Base-by-base conservation (phyloP, 1,140 invertebrate genomes). In the Sweltsa coloradensis region DNA sequence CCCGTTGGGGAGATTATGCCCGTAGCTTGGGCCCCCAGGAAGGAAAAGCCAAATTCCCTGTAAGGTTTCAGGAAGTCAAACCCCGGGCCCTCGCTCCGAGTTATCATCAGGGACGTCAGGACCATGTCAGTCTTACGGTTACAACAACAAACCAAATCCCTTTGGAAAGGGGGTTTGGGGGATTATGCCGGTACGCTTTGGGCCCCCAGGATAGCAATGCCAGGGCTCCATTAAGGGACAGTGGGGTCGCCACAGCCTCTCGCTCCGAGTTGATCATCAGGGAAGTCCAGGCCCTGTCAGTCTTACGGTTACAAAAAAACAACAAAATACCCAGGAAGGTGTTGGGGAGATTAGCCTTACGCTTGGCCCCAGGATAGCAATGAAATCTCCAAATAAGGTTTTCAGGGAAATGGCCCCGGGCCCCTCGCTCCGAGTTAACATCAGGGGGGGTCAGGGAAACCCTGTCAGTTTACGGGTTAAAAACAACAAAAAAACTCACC, bases 311-410 rank as follows among this genome's bases (percentile, higher is more conserved):
- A n/a, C n/a, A n/a, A n/a, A n/a, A n/a, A n/a, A n/a, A n/a, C n/a
- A n/a, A n/a, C n/a, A n/a, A n/a, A 56, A 57, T 62, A 80, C 78
- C 78, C 39, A 82, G 60, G 59, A 82, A 82, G 16, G 79, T 18
- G 74, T 80, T 0, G 78, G 71, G 7, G 77, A 79, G 39, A 82
- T 75, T 26, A 76, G 76, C 7, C 79, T 79, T 77, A 49, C 75
- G 57, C 45, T 79, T 76, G 39, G 75, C 73, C 0, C 79, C 3
- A 82, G 63, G 34, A 82, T 77, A 5, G 75, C 70, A 25, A 83
- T 81, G 16, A 78, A 22, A 79, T 79, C 54, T 82, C 77, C 51
- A 81, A 59, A 59, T 76, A 81, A 0, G 79, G 78, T 18, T 79
- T 64, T 14, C 40, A 45, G 29, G 56, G 56, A 21, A 53, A 51